These are phyloP conservation scores for Uloborus plumipes DNA, from an alignment of 2,888 invertebrate genomes.

Conservation along the genomic window DNA sequence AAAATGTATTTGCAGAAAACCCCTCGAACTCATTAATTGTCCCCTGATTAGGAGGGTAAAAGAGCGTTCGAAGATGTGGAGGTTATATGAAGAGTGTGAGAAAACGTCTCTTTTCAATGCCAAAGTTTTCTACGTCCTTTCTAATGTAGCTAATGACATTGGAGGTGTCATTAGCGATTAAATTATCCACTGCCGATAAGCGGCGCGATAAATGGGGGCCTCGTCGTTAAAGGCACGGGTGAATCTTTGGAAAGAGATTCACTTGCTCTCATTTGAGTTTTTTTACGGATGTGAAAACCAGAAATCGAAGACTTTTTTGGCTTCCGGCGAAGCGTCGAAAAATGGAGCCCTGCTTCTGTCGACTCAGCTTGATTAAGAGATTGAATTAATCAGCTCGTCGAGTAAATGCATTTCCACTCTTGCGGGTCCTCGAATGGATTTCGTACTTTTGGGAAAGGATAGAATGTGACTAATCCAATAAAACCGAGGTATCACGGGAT, in stretches of 20 bases:
- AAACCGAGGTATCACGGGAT: too few species aligned
- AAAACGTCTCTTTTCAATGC: constrained; percentile 49
- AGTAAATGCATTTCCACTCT: too few species aligned
- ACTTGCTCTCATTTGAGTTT: constrained; percentile 35
- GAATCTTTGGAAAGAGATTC: constrained; percentile 57
- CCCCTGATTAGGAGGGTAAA: constrained; percentile 53
- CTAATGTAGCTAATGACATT: constrained; percentile 61
- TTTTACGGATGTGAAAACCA: constrained; percentile 11
- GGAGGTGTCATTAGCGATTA: constrained; percentile 64
- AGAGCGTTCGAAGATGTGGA: constrained; percentile 45
- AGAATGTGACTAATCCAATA: too few species aligned
- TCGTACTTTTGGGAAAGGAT: too few species aligned
- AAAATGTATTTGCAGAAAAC: constrained; percentile 21
- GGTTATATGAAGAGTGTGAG: constrained; percentile 37
- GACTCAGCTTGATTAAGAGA: constrained; percentile 20
- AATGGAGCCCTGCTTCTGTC: constrained; percentile 5
- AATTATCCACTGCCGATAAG: constrained; percentile 63
- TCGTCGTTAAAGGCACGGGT: constrained; percentile 59
- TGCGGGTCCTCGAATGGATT: too few species aligned
- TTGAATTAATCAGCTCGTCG: constrained; percentile 8
- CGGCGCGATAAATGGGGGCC: constrained; percentile 60
- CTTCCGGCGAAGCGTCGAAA: constrained; percentile 7
- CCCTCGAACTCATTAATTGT: constrained; percentile 52
- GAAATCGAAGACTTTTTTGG: constrained; percentile 17
- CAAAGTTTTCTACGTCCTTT: constrained; percentile 59